Base-by-base conservation (phyloP, 2,113 vertebrate genomes). In the Zosterops lateralis region DNA sequence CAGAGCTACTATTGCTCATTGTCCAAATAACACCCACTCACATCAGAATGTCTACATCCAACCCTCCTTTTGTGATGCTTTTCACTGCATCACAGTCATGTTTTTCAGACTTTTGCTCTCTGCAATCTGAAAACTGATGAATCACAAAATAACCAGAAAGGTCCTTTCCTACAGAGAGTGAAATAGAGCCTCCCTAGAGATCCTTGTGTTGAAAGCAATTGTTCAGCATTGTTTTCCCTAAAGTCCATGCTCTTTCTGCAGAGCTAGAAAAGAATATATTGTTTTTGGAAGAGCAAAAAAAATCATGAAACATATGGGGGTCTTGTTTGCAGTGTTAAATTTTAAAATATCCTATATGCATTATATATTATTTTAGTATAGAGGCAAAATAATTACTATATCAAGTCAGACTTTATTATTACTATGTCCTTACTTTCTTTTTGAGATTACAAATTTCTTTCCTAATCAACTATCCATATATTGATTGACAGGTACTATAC, bases 351-450 rank as follows among this genome's bases (percentile, higher is more conserved):
- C 66, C 71, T 92, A 56, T 26, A 64, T 84, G 66, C 44, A 89
- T 95, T 96, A 89, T 81, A 71, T 62, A 65, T 40, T 97, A 78
- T 94, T 96, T 94, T 92, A 95, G 54, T 96, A 85, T 84, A 96
- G 95, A 82, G 58, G 81, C 29, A 96, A 96, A 95, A 96, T 84
- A 96, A 97, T 90, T 51, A 93, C 53, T 71, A 82, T 79, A 58
- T 93, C 96, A 97, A 97, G 56, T 96, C 92, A 95, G 87, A 67
- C 48, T 96, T 96, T 93, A 75, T 90, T 96, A 84, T 96, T 93
- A n/a, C 10, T 38, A 29, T 56, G 72, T 92, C 60, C 38, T 87
- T 94, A 66, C 60, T 87, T 97, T 95, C 60, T 89, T 95, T 96
- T 93, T 94, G 62, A 92, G 89, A 89, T 87, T 85, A 86, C 31